phyloP scores from a whole-genome alignment of 2,888 invertebrate species.

The Sphaerolaimus hirsutus region DNA sequence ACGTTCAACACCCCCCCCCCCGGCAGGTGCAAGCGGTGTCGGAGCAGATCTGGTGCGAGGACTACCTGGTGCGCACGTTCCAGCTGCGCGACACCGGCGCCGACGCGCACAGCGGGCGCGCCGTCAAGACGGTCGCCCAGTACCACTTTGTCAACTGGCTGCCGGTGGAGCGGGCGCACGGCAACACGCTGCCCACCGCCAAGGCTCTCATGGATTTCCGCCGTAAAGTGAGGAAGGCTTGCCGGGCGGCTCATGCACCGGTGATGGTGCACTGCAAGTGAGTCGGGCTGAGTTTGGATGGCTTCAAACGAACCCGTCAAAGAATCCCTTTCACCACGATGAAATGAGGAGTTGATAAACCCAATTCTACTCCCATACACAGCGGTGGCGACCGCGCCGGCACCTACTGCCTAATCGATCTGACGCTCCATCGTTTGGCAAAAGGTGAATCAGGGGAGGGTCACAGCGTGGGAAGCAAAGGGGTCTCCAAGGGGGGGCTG shows the following conservation, averaged over 20 bases:
- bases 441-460: slow-evolving; percentile 38
- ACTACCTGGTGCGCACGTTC: slow-evolving; percentile 91
- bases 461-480: too few relatives aligned
- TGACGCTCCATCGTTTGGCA: slow-evolving; percentile 89
- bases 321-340: too few relatives aligned
- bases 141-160: slow-evolving; percentile 98
- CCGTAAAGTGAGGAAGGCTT: slow-evolving; percentile 95
- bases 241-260: slow-evolving; percentile 84
- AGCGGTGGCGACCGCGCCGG: slow-evolving; percentile 88
- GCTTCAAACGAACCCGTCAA: too few relatives aligned
- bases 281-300: slow-evolving; percentile 7
- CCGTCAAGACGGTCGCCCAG: slow-evolving; percentile 94
- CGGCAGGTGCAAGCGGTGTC: slow-evolving; percentile 77
- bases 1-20: too few relatives aligned
- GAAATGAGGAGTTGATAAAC: too few relatives aligned
- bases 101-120: too few relatives aligned
- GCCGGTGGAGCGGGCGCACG: too few relatives aligned
- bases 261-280: slow-evolving; percentile 89
- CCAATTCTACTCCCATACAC: too few relatives aligned
- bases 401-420: slow-evolving; percentile 80
- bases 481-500: too few relatives aligned
- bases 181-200: slow-evolving; percentile 56
- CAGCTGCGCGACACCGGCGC: slow-evolving; percentile 96
- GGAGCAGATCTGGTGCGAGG: slow-evolving; percentile 98
- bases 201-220: slow-evolving; percentile 90